phyloP scores from a whole-genome alignment of 2,113 vertebrate genomes.

The Himantopus leucocephalus region DNA sequence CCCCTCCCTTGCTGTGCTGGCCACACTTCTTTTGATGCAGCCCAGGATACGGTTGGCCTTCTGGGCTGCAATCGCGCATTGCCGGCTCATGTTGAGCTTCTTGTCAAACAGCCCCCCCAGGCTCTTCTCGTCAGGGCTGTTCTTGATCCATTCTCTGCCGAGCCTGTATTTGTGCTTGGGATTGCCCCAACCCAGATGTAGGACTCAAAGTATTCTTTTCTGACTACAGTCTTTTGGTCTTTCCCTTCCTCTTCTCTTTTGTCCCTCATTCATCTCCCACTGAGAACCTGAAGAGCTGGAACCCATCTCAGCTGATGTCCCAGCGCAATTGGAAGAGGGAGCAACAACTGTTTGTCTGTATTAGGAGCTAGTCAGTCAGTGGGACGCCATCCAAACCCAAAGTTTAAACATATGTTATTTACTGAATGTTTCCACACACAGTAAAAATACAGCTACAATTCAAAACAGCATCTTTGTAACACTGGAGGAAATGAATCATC shows the following conservation, averaged over 20 bases:
- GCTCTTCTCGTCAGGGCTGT: too few relatives aligned
- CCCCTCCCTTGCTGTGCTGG: too few relatives aligned
- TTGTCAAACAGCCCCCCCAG: too few relatives aligned
- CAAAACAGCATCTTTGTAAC: slow-evolving; percentile 11
- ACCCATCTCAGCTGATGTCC: background rate
- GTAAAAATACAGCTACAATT: slow-evolving; percentile 53
- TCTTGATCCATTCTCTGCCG: too few relatives aligned
- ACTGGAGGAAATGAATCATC: slow-evolving; percentile 47
- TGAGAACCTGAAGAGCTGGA: background rate
- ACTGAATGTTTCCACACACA: slow-evolving; percentile 46
- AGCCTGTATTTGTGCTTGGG: too few relatives aligned
- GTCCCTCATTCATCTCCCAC: background rate
- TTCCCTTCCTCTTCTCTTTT: background rate
- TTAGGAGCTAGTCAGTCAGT: background rate
- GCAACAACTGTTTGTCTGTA: background rate
- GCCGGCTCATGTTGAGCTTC: too few relatives aligned
- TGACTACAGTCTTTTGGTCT: background rate
- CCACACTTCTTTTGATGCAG: too few relatives aligned
- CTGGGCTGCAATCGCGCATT: too few relatives aligned
- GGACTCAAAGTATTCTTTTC: background rate
- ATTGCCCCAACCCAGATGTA: too few relatives aligned
- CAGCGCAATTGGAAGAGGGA: background rate
- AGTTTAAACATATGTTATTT: slow-evolving; percentile 52
- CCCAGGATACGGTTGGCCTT: too few relatives aligned
- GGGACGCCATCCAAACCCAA: slow-evolving; percentile 35